Evolutionary conservation across 2,888 invertebrate genomes (phyloP).

Genomic region (Caenorhabditis sp.): DNA sequence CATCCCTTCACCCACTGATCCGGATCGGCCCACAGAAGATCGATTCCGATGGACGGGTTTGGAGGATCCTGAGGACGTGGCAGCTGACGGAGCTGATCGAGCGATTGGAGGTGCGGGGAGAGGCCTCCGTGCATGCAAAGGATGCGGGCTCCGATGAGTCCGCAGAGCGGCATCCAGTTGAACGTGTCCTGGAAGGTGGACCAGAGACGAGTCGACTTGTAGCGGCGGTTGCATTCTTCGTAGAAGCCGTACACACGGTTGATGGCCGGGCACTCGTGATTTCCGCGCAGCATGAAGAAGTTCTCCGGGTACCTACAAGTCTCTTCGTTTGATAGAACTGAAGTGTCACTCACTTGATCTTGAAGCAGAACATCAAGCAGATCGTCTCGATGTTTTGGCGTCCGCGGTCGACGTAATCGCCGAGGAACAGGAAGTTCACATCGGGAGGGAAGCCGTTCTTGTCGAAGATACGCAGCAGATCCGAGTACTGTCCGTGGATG

Average conservation of each 20-base stretch:
- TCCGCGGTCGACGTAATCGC: slow-evolving; percentile 75
- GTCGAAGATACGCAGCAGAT: slow-evolving; percentile 74
- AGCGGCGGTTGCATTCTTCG: slow-evolving; percentile 72
- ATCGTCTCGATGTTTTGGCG: slow-evolving; percentile 77
- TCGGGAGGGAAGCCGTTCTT: slow-evolving; percentile 76
- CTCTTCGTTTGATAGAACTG: background rate
- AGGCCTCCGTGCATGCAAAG: slow-evolving; percentile 77
- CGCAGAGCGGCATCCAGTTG: slow-evolving; percentile 76
- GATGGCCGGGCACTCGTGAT: slow-evolving; percentile 74
- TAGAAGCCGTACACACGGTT: slow-evolving; percentile 76
- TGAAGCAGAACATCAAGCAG: slow-evolving; percentile 74
- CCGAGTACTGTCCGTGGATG: slow-evolving; percentile 74
- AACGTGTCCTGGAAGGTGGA: slow-evolving; percentile 72
- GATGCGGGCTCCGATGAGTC: slow-evolving; percentile 71
- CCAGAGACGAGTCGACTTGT: slow-evolving; percentile 70
- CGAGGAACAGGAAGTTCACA: slow-evolving; percentile 73
- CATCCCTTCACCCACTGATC: slow-evolving; percentile 71
- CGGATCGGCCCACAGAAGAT: slow-evolving; percentile 68
- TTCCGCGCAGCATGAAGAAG: slow-evolving; percentile 76
- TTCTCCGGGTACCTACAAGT: slow-evolving; percentile 68
- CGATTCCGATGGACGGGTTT: slow-evolving; percentile 74
- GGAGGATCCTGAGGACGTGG: slow-evolving; percentile 75
- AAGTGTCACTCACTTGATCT: slow-evolving; percentile 54
- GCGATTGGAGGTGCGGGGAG: slow-evolving; percentile 66
- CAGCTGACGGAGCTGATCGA: slow-evolving; percentile 72